phyloP scores from a whole-genome alignment of 2,888 invertebrate genomes.

The Branchipolynoe longqiensis region DNA sequence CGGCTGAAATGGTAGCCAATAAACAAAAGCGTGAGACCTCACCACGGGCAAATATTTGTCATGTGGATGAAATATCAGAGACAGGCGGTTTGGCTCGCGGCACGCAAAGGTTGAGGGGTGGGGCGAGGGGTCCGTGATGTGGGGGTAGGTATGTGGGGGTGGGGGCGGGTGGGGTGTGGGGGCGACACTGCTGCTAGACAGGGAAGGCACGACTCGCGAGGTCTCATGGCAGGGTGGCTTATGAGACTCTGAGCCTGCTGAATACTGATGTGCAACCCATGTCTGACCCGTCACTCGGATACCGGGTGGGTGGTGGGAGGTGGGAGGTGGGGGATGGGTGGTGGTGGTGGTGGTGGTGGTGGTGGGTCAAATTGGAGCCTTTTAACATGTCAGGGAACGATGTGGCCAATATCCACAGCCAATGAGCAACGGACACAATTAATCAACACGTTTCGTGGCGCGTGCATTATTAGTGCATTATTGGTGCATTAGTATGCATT shows the following conservation, averaged over 20 bases:
- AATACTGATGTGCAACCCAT: neutral
- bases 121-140: neutral
- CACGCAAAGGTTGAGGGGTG: neutral
- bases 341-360: neutral
- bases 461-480: too few relatives aligned
- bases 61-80: constrained; percentile 47
- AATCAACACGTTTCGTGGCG: too few relatives aligned
- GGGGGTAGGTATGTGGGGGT: neutral
- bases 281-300: neutral
- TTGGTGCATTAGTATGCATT: too few relatives aligned
- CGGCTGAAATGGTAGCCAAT: constrained; percentile 46
- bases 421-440: too few relatives aligned
- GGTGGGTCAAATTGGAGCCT: constrained; percentile 25
- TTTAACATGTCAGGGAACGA: constrained; percentile 13
- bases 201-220: too few relatives aligned
- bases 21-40: constrained; percentile 38
- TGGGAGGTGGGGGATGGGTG: neutral
- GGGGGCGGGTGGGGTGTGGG: neutral
- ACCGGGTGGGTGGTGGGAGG: neutral
- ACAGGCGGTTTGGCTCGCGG: constrained; percentile 11
- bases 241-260: too few relatives aligned
- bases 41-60: constrained; percentile 39
- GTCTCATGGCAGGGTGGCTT: too few relatives aligned
- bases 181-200: neutral
- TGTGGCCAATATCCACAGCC: too few relatives aligned